These are phyloP conservation scores for Tetragnatha montana DNA, from an alignment of 2,888 invertebrate genomes.

Conservation along the genomic window DNA sequence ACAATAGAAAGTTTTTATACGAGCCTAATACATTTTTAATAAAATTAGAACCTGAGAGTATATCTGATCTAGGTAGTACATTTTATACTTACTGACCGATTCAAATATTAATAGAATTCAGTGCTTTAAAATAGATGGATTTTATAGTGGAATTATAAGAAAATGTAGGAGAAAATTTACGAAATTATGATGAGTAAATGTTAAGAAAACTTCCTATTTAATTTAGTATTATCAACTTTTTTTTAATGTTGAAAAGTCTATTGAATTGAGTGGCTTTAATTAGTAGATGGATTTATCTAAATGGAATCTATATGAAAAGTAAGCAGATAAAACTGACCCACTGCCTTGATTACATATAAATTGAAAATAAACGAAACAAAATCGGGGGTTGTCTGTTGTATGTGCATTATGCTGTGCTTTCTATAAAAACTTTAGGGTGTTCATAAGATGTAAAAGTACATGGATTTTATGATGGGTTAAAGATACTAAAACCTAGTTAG, in stretches of 20 bases:
- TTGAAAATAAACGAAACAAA: background rate
- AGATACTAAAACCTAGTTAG: background rate
- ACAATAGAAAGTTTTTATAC: background rate
- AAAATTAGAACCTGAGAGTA: background rate
- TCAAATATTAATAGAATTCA: background rate
- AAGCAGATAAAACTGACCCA: background rate
- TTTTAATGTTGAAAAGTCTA: background rate
- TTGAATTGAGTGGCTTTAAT: background rate
- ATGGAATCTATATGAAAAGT: background rate
- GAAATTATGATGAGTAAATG: background rate
- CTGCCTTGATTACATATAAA: background rate
- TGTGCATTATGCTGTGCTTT: background rate
- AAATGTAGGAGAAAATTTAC: background rate
- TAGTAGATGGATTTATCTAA: background rate
- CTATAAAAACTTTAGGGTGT: background rate
- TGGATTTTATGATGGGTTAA: background rate
- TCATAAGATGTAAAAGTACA: background rate
- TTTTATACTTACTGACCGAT: background rate
- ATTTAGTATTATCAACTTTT: background rate
- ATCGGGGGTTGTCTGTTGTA: background rate
- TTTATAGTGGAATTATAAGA: background rate
- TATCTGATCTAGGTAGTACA: background rate
- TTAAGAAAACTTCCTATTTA: background rate
- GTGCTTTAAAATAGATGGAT: background rate
- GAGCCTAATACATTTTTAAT: background rate